A percentile compares a stretch with the other conserved stretches of the same genome.
These are phyloP conservation scores for Tenebrosternarchus preto DNA, from an alignment of 2,113 vertebrate species.

Conservation along the genomic window DNA sequence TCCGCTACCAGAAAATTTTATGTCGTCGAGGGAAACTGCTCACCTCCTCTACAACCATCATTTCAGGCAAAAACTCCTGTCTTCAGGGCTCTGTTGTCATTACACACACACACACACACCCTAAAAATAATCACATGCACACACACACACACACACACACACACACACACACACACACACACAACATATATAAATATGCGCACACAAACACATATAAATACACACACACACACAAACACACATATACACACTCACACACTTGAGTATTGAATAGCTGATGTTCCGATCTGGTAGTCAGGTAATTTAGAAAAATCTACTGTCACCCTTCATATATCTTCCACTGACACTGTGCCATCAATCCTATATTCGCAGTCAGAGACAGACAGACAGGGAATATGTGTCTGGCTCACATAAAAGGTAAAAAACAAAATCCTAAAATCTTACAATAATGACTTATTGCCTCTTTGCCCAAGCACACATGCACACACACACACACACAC, in stretches of 20 bases:
- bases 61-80: too few species aligned
- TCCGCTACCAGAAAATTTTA: background rate
- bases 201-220: background rate
- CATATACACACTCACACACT: background rate
- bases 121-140: background rate
- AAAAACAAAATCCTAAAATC: too few species aligned
- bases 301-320: constrained; percentile 56
- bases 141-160: background rate
- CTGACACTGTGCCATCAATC: background rate
- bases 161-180: background rate
- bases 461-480: background rate
- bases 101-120: background rate
- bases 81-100: too few species aligned
- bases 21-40: constrained; percentile 16
- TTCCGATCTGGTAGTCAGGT: constrained; percentile 41
- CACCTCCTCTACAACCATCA: constrained; percentile 1
- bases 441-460: too few species aligned
- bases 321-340: background rate
- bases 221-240: background rate
- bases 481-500: constrained; percentile 17
- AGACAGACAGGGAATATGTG: background rate
- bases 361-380: background rate
- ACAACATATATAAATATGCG: background rate
- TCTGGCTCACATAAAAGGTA: too few species aligned
- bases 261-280: constrained; percentile 46